Evolutionary conservation across 2,888 invertebrate genomes (phyloP), one percentile per base, ranked within the genome.

Genomic region (Calliphora vomitoria): DNA sequence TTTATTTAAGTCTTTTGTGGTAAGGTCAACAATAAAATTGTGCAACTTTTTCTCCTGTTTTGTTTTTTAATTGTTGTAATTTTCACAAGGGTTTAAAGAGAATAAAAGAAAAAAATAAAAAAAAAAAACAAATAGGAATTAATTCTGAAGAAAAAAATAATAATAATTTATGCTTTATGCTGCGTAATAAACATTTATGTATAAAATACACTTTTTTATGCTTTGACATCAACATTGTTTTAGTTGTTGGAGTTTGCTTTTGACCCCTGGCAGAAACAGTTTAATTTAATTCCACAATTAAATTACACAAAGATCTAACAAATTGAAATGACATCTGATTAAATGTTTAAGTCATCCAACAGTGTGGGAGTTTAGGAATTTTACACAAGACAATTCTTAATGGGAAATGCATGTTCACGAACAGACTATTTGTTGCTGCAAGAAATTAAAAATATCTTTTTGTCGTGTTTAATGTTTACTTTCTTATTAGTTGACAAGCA

Each of bases 21-120:
- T 78, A 72, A 72, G 76, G 76, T 78, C 76, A 86, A 82, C 81
- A 82, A 78, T 86, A 66, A 60, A 82, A 82, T 86, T 82, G 74
- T 79, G 20, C 62, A 71, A 85, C 35, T 69, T 82, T 82, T 71
- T 80, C 60, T 60, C 10, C 62, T 38, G 47, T 31, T 66, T 71
- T 62, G 11, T 35, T 64, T 79, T 86, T 79, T 82, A 75, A 82
- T 86, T 82, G 69, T 82, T 82, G 47, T 72, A 79, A 79, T 75
- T 86, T 86, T 82, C 82, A 41, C 82, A 79, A 75, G 79, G 79
- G 82, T 75, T 76, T 18, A 79, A 44, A 69, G 58, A 47, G 31
- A 3, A 31, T 8, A 1, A 25, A 35, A 20, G 31, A 13, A 41
- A 60, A 41, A 50, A 38, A 1, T 15, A 35, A 20, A 18, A 13